phyloP scores from a whole-genome alignment of 2,797 vertebrate genomes.

The Diglossa cyanea region DNA sequence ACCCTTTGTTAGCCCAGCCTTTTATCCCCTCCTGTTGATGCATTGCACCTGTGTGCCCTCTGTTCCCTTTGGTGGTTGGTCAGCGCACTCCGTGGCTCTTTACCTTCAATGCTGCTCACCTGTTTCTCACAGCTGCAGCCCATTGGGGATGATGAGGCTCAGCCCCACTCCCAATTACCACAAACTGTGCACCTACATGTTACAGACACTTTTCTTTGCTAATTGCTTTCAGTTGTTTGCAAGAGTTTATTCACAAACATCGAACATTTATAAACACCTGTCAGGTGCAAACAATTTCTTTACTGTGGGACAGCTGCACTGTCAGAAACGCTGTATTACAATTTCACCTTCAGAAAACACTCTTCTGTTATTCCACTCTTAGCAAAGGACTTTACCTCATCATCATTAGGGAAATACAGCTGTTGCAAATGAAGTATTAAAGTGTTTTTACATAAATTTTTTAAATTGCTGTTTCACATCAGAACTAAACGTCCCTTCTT shows the following conservation, averaged over 20 bases:
- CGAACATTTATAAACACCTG: not conserved
- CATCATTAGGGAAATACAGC: not conserved
- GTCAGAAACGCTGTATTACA: not conserved
- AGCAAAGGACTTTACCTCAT: not conserved
- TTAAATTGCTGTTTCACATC: not conserved
- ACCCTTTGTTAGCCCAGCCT: not conserved
- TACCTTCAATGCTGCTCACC: not conserved
- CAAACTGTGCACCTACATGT: not conserved
- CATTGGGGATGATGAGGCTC: not conserved
- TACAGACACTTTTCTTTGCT: not conserved
- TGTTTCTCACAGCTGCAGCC: not conserved
- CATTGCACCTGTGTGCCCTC: not conserved
- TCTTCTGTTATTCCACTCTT: not conserved
- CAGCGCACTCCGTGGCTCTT: not conserved
- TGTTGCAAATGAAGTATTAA: not conserved
- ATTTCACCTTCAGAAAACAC: not conserved
- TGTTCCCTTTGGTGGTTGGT: not conserved
- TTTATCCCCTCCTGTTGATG: not conserved
- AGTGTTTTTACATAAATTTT: not conserved
- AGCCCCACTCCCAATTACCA: not conserved
- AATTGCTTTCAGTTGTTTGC: not conserved
- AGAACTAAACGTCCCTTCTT: not conserved
- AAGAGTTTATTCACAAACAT: not conserved
- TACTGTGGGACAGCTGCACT: not conserved
- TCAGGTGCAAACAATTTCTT: not conserved